These are phyloP conservation scores for Malaclemys terrapin DNA, from an alignment of 2,113 vertebrate genomes.

Conservation along the genomic window DNA sequence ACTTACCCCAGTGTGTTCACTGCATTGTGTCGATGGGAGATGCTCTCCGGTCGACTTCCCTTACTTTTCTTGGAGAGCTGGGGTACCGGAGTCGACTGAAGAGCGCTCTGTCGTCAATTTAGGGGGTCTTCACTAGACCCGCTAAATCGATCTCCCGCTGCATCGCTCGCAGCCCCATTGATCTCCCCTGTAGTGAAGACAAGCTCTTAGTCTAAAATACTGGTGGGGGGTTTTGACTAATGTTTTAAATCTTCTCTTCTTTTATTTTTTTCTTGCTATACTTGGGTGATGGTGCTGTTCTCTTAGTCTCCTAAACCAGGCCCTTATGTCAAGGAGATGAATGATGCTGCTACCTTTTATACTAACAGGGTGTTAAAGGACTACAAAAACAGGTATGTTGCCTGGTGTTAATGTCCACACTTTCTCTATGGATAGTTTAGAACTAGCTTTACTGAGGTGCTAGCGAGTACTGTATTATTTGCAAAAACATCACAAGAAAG, in stretches of 20 bases:
- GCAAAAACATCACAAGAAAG: background rate
- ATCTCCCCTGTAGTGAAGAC: too few species aligned
- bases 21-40: too few species aligned
- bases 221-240: conserved; percentile 48
- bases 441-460: background rate
- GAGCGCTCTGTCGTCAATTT: too few species aligned
- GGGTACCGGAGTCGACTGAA: too few species aligned
- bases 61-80: too few species aligned
- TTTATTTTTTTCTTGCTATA: conserved; percentile 70
- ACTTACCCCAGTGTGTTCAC: too few species aligned
- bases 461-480: background rate
- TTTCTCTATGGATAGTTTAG: background rate
- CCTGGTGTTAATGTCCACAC: conserved; percentile 16
- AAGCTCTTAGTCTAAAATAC: background rate
- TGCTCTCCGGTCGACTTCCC: too few species aligned
- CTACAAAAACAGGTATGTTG: conserved; percentile 94
- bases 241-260: conserved; percentile 72
- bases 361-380: conserved; percentile 99
- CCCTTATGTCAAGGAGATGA: conserved; percentile 99
- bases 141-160: too few species aligned
- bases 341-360: conserved; percentile 97
- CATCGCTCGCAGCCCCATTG: too few species aligned
- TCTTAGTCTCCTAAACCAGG: conserved; percentile 94
- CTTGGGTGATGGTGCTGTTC: conserved; percentile 72
- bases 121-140: too few species aligned